Conservation (phyloP, 2,888 invertebrate species). For the Drosophila heteroneura region DNA sequence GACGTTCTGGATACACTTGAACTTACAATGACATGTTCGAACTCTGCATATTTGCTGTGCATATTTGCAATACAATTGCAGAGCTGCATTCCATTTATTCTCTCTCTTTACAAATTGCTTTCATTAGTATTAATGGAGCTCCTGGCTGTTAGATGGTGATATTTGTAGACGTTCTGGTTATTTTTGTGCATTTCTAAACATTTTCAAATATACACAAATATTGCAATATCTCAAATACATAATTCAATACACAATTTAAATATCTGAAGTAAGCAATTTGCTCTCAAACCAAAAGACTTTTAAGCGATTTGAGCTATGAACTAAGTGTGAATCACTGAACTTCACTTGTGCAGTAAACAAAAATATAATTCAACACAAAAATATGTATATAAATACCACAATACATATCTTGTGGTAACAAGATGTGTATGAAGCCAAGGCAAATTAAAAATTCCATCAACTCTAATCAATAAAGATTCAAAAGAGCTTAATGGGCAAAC, state of each 20-base stretch:
- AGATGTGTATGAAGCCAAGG: background rate
- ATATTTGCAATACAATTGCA: slow-evolving; percentile 45
- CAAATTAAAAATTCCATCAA: slow-evolving; percentile 3
- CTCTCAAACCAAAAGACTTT: background rate
- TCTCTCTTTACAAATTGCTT: slow-evolving; percentile 65
- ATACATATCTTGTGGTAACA: background rate
- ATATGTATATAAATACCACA: background rate
- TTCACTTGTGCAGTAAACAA: background rate
- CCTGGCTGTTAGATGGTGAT: slow-evolving; percentile 31
- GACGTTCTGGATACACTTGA: slow-evolving; percentile 69
- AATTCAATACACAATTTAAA: slow-evolving; percentile 11
- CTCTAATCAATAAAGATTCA: slow-evolving; percentile 1
- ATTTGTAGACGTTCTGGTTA: slow-evolving; percentile 36
- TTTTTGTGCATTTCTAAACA: slow-evolving; percentile 42
- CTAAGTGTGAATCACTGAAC: background rate
- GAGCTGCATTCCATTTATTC: slow-evolving; percentile 47
- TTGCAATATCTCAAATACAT: slow-evolving; percentile 1
- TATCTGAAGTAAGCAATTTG: background rate
- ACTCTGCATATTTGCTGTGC: slow-evolving; percentile 65
- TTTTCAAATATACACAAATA: slow-evolving; percentile 29
- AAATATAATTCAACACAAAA: background rate
- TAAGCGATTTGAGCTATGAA: background rate
- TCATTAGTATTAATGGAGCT: slow-evolving; percentile 74
- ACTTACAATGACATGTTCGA: slow-evolving; percentile 79
- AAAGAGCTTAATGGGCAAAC: background rate